A percentile compares a stretch with the other conserved stretches of the same genome.
phyloP scores from a whole-genome alignment of 2,888 invertebrate species.

The Drosophila formosana region DNA sequence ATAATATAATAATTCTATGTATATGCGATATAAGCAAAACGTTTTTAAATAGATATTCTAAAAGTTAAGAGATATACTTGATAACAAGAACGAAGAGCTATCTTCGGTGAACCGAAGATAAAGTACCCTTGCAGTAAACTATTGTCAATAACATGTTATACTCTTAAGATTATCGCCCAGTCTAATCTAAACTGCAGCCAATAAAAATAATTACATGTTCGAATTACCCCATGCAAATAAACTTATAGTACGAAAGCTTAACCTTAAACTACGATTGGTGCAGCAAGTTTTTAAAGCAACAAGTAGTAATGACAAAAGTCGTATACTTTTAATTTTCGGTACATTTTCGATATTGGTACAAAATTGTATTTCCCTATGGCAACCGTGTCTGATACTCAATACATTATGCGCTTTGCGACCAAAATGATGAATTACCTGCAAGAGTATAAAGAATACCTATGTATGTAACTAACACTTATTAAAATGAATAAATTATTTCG shows the following conservation, averaged over 20 bases:
- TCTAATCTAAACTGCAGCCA: conserved; percentile 10
- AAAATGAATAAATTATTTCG: conserved; percentile 57
- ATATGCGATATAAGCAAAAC: conserved; percentile 59
- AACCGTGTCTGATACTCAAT: background rate
- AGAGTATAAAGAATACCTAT: conserved; percentile 21
- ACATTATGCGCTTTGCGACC: background rate
- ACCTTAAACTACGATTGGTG: background rate
- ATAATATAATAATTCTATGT: conserved; percentile 31
- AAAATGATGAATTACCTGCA: background rate
- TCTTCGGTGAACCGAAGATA: conserved; percentile 12
- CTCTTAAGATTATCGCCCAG: background rate
- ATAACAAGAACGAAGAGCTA: conserved; percentile 10
- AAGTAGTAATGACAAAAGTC: background rate
- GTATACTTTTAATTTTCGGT: background rate
- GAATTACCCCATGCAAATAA: conserved; percentile 14
- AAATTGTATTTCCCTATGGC: background rate
- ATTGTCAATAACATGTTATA: background rate
- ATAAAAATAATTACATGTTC: conserved; percentile 4
- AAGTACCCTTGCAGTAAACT: conserved; percentile 28
- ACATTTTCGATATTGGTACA: no score
- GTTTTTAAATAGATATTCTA: conserved; percentile 72
- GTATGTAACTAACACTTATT: conserved; percentile 46
- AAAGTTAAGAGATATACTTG: conserved; percentile 46
- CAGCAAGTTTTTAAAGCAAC: no score
- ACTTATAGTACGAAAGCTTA: conserved; percentile 6